Percentiles rank a stretch among this genome's conserved stretches.
These are phyloP conservation scores for Sardina pilchardus DNA, from an alignment of 2,113 vertebrate species.

Conservation along the genomic window DNA sequence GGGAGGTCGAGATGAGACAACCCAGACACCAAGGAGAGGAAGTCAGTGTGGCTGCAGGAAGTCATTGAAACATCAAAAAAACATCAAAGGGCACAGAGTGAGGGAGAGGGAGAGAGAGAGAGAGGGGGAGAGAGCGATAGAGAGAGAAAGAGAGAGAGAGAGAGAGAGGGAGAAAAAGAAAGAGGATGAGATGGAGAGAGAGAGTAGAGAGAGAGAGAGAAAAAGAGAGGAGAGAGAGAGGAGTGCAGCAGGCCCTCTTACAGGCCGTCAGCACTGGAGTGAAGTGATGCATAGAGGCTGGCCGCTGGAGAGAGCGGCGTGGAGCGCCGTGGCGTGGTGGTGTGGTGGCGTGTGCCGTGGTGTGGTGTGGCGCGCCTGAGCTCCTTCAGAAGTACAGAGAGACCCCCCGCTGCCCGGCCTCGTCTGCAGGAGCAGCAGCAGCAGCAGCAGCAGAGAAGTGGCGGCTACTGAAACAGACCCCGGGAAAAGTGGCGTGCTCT, in stretches of 20 bases:
- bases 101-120: not conserved
- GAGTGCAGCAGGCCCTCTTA: too few species aligned
- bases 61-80: constrained; percentile 2
- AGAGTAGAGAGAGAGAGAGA: not conserved
- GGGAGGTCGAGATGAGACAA: not conserved
- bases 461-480: not conserved
- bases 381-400: not conserved
- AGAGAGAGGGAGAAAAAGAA: not conserved
- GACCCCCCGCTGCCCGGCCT: too few species aligned
- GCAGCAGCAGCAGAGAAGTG: not conserved
- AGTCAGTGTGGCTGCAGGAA: constrained; percentile 1
- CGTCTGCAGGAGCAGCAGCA: not conserved
- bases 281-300: too few species aligned
- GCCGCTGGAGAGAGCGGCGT: not conserved
- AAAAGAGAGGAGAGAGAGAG: not conserved
- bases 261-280: not conserved
- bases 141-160: not conserved
- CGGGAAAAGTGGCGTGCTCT: not conserved
- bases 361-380: not conserved
- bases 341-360: too few species aligned
- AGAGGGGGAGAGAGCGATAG: not conserved
- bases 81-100: constrained; percentile 2
- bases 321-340: not conserved
- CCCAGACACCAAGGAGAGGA: constrained; percentile 5
- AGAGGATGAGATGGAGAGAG: not conserved